Evolutionary conservation across 2,113 vertebrate genomes (phyloP), one percentile per base, ranked within the genome.

Genomic region (Tragulus kanchil): DNA sequence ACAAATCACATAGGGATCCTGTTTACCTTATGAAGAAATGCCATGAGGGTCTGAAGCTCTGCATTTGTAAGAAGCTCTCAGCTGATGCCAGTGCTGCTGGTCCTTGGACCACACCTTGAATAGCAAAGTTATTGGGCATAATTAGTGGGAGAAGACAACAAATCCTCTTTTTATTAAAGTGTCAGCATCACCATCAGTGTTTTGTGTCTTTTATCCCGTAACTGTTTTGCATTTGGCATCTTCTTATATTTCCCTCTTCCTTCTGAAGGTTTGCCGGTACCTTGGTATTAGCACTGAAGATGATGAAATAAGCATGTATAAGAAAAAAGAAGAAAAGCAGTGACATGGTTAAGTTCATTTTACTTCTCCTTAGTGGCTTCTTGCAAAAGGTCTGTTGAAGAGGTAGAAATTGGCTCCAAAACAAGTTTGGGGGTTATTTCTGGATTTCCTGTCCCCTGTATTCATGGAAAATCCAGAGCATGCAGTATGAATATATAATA

Each of bases 391-490:
- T 79, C 96, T 97, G 36, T 75, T 83, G 78, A 97, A 96, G 92
- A 96, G 89, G 95, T 94, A 95, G 61, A 97, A 97, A 96, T 45
- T 97, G 75, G 65, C 79, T 97, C 96, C 83, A 93, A 89, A 97
- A 97, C 92, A 97, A 93, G 56, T 95, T 97, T 93, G 73, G 83
- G 26, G 71, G n/a, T 96, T 96, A 97, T 97, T 98, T 97, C 91
- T 97, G 95, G 73, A 97, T 98, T 97, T 97, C 94, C 86, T 97
- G 84, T 91, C 89, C 94, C 56, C 45, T 93, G 93, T 86, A 86
- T 91, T 94, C 93, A 95, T 96, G 95, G 94, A 97, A 98, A 97
- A 97, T 94, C 75, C 78, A 89, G 83, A 97, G 89, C 25, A 89
- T 50, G 64, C 45, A 42, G 61, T 73, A 96, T 96, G 86, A 97